phyloP scores from a whole-genome alignment of 2,888 invertebrate species.

The Ochropleura leucogaster region DNA sequence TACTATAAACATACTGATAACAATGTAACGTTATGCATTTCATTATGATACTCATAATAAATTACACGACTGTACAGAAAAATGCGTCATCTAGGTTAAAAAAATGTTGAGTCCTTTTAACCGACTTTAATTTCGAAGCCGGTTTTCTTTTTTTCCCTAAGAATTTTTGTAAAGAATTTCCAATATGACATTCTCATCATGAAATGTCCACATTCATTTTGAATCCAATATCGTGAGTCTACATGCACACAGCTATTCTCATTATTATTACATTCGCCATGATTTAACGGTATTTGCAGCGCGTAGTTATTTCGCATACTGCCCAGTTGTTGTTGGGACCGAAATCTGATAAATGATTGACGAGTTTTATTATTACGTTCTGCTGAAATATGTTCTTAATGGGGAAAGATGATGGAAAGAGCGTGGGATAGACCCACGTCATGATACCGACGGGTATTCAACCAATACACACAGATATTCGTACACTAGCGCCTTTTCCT shows the following conservation, averaged over 20 bases:
- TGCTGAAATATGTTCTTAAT: conserved; percentile 31
- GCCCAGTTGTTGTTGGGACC: conserved; percentile 25
- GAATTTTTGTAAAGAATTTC: conserved; percentile 16
- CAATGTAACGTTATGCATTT: conserved; percentile 14
- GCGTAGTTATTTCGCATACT: conserved; percentile 41
- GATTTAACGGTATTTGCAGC: conserved; percentile 48
- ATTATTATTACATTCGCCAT: conserved; percentile 44
- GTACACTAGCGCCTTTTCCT: neutral
- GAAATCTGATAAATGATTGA: conserved; percentile 42
- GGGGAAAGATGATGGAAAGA: conserved; percentile 13
- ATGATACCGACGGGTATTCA: neutral
- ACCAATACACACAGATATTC: neutral
- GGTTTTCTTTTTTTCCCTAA: neutral
- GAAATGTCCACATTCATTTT: conserved; percentile 33
- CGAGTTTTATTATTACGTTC: conserved; percentile 36
- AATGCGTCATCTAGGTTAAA: neutral
- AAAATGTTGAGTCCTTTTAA: neutral
- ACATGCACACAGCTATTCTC: conserved; percentile 29
- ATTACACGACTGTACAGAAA: neutral
- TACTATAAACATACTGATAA: conserved; percentile 12
- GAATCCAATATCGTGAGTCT: conserved; percentile 43
- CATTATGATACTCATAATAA: conserved; percentile 2
- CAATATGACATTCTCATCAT: conserved; percentile 16
- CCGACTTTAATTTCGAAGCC: too few relatives aligned
- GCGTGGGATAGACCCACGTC: conserved; percentile 29